These are phyloP conservation scores for Poecile atricapillus DNA, from an alignment of 2,113 vertebrate genomes.

Conservation along the genomic window DNA sequence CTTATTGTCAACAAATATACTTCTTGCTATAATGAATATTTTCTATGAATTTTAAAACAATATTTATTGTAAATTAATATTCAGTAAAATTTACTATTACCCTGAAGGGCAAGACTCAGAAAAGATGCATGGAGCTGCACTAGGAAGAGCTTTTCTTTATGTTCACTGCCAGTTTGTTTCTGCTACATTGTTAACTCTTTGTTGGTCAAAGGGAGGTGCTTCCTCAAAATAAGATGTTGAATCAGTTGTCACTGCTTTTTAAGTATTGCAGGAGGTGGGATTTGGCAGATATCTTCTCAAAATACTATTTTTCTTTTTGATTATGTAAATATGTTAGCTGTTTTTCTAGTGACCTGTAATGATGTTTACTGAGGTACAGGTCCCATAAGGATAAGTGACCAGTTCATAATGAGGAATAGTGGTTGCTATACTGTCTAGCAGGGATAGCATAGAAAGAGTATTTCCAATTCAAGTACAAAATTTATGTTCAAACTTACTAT, in stretches of 20 bases:
- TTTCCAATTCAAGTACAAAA: background rate
- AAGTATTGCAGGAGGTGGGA: background rate
- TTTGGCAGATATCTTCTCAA: background rate
- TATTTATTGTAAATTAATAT: background rate
- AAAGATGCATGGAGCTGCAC: background rate
- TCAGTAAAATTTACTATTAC: background rate
- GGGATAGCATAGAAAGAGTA: background rate
- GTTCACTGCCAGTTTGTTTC: background rate
- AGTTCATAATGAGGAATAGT: background rate
- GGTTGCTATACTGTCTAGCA: background rate
- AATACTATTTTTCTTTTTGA: background rate
- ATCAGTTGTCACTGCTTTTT: background rate
- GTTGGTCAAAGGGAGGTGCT: background rate
- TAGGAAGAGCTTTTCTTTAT: background rate
- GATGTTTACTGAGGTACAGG: background rate
- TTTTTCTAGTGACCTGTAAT: background rate
- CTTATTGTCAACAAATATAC: background rate
- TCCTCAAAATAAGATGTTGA: conserved; percentile 2
- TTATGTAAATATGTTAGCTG: background rate
- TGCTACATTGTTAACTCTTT: conserved; percentile 18
- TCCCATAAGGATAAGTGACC: background rate
- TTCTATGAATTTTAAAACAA: background rate
- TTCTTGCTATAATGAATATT: background rate
- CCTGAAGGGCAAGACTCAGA: background rate
- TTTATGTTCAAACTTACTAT: background rate